These are phyloP conservation scores for Oligia latruncula DNA, from an alignment of 2,888 invertebrate genomes.

Conservation along the genomic window DNA sequence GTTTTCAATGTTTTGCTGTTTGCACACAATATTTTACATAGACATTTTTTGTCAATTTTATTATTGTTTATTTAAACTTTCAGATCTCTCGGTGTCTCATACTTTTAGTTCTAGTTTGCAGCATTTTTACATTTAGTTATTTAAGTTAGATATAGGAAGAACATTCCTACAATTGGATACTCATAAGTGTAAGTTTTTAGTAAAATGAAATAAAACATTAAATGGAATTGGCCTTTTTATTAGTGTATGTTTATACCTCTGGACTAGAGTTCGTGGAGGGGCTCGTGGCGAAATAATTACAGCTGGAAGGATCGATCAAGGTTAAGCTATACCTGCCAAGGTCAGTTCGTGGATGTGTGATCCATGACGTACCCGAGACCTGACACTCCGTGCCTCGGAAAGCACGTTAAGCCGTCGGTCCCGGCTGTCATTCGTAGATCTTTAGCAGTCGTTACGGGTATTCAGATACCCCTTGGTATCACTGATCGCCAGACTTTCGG, in stretches of 20 bases:
- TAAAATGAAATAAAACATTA: slow-evolving; percentile 18
- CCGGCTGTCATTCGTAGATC: no score
- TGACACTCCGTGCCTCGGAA: no score
- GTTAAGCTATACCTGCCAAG: no score
- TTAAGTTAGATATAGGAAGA: slow-evolving; percentile 20
- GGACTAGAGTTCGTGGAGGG: background rate
- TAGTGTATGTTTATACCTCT: background rate
- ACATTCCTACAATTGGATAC: slow-evolving; percentile 45
- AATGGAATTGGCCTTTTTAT: slow-evolving; percentile 13
- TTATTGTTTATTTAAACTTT: background rate
- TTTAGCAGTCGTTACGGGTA: no score
- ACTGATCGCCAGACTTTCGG: no score
- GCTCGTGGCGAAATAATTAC: background rate
- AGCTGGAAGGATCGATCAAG: no score
- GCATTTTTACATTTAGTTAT: slow-evolving; percentile 22
- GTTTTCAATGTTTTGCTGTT: background rate
- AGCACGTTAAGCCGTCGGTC: no score
- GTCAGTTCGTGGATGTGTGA: no score
- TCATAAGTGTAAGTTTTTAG: slow-evolving; percentile 39
- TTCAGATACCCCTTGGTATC: no score
- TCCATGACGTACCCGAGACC: no score
- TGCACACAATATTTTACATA: slow-evolving; percentile 3
- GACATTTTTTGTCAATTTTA: background rate
- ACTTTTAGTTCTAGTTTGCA: slow-evolving; percentile 17
- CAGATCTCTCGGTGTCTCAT: slow-evolving; percentile 14